phyloP scores from a whole-genome alignment of 2,888 invertebrate species.

The Serrognathus titanus region DNA sequence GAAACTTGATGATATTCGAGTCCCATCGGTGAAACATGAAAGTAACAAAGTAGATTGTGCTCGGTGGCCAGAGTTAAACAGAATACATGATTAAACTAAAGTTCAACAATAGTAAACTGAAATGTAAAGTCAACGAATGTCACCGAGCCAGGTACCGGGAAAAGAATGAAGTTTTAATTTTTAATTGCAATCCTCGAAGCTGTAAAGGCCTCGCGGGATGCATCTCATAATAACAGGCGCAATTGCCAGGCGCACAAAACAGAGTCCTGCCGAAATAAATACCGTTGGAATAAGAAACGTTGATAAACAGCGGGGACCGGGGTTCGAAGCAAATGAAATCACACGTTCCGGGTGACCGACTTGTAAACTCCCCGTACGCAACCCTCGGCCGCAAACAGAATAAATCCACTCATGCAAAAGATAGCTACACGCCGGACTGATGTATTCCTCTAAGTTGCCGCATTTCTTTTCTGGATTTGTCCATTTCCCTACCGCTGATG shows the following conservation, averaged over 20 bases:
- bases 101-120: constrained; percentile 33
- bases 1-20: constrained; percentile 5
- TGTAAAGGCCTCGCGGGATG: constrained; percentile 25
- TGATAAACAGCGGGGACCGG: constrained; percentile 34
- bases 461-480: constrained; percentile 27
- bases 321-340: constrained; percentile 39
- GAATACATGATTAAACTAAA: constrained; percentile 35
- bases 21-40: constrained; percentile 19
- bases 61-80: constrained; percentile 29
- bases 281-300: constrained; percentile 27
- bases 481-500: constrained; percentile 40
- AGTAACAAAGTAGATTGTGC: constrained; percentile 24
- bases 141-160: constrained; percentile 28
- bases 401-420: constrained; percentile 46
- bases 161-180: constrained; percentile 42
- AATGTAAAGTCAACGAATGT: constrained; percentile 34
- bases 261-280: constrained; percentile 5
- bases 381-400: constrained; percentile 41
- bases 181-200: constrained; percentile 33
- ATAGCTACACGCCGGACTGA: constrained; percentile 31
- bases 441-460: constrained; percentile 23
- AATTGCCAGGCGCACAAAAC: constrained; percentile 13
- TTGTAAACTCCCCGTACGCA: constrained; percentile 28
- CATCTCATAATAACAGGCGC: constrained; percentile 31
- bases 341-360: constrained; percentile 35